Conservation (phyloP, 2,113 vertebrate species). For the Poicephalus meyeri region DNA sequence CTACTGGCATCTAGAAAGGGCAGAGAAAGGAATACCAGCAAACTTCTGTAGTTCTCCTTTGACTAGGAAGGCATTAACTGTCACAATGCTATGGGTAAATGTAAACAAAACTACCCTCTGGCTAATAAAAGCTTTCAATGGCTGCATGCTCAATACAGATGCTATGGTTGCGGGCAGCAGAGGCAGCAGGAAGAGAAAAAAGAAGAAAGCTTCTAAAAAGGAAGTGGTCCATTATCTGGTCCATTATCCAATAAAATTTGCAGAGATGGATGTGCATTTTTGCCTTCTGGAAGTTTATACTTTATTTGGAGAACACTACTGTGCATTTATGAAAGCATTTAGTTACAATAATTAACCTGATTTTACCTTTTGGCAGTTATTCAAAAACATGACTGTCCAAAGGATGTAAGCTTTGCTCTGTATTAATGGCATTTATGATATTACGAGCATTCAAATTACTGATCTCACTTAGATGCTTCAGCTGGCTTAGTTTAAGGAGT, state of each 20-base stretch:
- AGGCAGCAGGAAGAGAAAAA: background rate
- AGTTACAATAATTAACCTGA: background rate
- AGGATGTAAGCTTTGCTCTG: background rate
- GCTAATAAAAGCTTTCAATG: background rate
- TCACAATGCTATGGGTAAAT: background rate
- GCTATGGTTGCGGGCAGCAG: accelerated
- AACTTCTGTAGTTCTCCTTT: background rate
- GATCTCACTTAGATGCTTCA: background rate
- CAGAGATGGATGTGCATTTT: background rate
- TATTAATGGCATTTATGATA: background rate
- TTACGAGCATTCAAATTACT: background rate
- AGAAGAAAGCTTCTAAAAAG: background rate
- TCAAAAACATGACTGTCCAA: background rate
- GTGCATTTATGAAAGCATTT: background rate
- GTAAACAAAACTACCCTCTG: background rate
- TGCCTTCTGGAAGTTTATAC: background rate
- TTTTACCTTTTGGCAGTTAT: background rate
- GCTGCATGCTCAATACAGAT: background rate
- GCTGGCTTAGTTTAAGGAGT: background rate
- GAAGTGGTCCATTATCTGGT: background rate
- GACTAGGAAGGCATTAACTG: background rate
- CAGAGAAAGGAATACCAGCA: background rate
- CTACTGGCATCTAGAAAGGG: background rate
- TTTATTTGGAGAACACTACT: background rate
- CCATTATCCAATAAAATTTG: background rate